A percentile compares a stretch with the other conserved stretches of the same genome.
phyloP scores from a whole-genome alignment of 1,140 invertebrate genomes.

The Drosophila navojoa region DNA sequence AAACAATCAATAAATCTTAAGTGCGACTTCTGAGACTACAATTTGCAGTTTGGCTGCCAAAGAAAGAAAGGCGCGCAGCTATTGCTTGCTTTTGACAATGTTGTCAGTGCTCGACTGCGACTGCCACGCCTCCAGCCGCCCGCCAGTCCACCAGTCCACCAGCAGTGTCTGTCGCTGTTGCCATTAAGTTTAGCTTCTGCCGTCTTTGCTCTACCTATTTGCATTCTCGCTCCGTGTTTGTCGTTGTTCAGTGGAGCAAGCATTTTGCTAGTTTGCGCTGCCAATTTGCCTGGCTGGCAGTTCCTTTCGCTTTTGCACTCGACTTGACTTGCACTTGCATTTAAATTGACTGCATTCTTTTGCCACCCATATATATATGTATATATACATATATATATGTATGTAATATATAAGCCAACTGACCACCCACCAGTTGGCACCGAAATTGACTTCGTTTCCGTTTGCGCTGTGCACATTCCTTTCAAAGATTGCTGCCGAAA shows the following conservation, averaged over 20 bases:
- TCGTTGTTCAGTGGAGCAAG: slow-evolving; percentile 65
- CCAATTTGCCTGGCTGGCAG: slow-evolving; percentile 69
- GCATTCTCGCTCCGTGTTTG: slow-evolving; percentile 49
- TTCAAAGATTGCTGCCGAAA: not conserved
- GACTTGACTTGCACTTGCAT: slow-evolving; percentile 59
- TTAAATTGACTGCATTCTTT: slow-evolving; percentile 72
- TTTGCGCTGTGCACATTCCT: slow-evolving; percentile 45
- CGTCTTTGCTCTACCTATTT: slow-evolving; percentile 20
- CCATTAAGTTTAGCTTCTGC: not conserved
- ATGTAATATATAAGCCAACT: too few relatives aligned
- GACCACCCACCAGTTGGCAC: slow-evolving; percentile 7
- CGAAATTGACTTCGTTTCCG: slow-evolving; percentile 56
- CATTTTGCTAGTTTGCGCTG: slow-evolving; percentile 76
- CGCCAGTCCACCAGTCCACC: too few relatives aligned
- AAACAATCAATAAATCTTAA: slow-evolving; percentile 80
- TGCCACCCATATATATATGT: not conserved
- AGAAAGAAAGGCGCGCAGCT: slow-evolving; percentile 27
- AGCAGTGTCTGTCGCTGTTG: not conserved
- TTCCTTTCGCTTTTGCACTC: slow-evolving; percentile 42
- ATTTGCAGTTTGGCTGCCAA: slow-evolving; percentile 45
- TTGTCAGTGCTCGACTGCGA: slow-evolving; percentile 55
- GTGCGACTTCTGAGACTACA: slow-evolving; percentile 61
- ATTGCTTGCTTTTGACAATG: slow-evolving; percentile 49
- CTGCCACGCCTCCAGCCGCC: not conserved
- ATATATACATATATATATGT: not conserved